Base-by-base conservation (phyloP, 2,113 vertebrate species). In the Halichoerus grypus region DNA sequence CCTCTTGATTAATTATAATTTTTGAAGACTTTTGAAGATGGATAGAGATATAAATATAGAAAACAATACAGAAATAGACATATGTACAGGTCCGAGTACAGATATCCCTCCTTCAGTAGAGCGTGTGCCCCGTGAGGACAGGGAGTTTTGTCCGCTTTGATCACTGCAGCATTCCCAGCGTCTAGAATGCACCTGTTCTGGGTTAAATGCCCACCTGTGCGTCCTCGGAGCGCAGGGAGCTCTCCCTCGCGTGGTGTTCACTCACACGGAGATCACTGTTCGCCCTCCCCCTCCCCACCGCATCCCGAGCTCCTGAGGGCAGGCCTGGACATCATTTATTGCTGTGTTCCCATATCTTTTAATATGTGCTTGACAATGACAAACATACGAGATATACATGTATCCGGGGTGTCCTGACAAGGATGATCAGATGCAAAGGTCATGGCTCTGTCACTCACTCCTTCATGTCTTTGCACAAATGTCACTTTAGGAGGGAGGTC, bases 371-470 rank as follows among this genome's bases (percentile, higher is more conserved):
- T 2, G 33, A 14, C 51, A 24, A 59, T 33, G 11, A 61, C 0
- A 22, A 12, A 5, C 46, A 51, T 10, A 4, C 2, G 7, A 42
- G 18, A 4, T 5, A 14, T 0, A 36, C 63, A 36, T 24, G 65
- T 7, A 1, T 5, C 13, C 0, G 0, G 6, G 19, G 22, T 5
- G 5, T 49, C 16, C 12, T 4, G 36, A 46, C 31, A 26, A 82
- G 10, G 14, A 1, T 2, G 33, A 21, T 63, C 61, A 0, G 4
- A 4, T 2, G 2, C 22, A 1, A 7, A 14, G 3, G 13, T 42
- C 26, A 1, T 1, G n/a, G 55, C n/a, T 84, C 42, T 2, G 6
- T 14, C 53, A 18, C 24, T 31, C 18, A n/a, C 16, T 55, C 22
- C 13, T 55, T 39, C n/a, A 1, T 5, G 26, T 15, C 53, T 53